Evolutionary conservation across 2,888 invertebrate species (phyloP).

Genomic region (Phyto melanocephala): DNA sequence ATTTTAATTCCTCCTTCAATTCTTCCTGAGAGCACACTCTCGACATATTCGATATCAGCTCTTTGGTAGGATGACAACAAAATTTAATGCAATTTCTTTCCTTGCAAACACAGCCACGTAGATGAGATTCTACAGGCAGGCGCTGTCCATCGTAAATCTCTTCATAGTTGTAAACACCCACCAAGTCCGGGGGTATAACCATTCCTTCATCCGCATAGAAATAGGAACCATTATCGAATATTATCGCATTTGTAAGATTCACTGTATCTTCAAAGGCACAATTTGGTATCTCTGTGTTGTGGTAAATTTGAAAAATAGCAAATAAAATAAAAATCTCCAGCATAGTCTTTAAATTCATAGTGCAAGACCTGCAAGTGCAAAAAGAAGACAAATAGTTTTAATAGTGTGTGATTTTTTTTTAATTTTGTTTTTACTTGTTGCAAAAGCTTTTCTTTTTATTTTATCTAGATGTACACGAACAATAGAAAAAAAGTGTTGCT

Average conservation of each 20-base stretch:
- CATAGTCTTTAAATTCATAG: conserved; percentile 46
- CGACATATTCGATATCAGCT: conserved; percentile 29
- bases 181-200: conserved; percentile 66
- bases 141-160: conserved; percentile 52
- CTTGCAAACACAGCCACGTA: conserved; percentile 72
- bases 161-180: conserved; percentile 67
- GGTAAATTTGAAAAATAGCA: conserved; percentile 24
- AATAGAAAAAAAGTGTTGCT: conserved; percentile 25
- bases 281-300: conserved; percentile 49
- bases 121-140: conserved; percentile 55
- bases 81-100: conserved; percentile 69
- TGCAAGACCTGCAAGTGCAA: conserved; percentile 31
- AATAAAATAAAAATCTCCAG: conserved; percentile 36
- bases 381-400: not conserved
- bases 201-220: conserved; percentile 65
- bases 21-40: conserved; percentile 45
- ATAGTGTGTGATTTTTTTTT: conserved; percentile 3
- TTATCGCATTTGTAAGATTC: conserved; percentile 67
- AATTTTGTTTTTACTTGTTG: conserved; percentile 1
- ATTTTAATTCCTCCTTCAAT: conserved; percentile 44
- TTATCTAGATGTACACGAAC: conserved; percentile 10
- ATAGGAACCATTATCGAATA: conserved; percentile 69
- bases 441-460: not conserved
- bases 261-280: conserved; percentile 70
- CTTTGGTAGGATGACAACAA: conserved; percentile 69